Percentiles rank a stretch among this genome's conserved stretches.
Conservation (phyloP, 2,113 vertebrate genomes). For the Cyanistes caeruleus region DNA sequence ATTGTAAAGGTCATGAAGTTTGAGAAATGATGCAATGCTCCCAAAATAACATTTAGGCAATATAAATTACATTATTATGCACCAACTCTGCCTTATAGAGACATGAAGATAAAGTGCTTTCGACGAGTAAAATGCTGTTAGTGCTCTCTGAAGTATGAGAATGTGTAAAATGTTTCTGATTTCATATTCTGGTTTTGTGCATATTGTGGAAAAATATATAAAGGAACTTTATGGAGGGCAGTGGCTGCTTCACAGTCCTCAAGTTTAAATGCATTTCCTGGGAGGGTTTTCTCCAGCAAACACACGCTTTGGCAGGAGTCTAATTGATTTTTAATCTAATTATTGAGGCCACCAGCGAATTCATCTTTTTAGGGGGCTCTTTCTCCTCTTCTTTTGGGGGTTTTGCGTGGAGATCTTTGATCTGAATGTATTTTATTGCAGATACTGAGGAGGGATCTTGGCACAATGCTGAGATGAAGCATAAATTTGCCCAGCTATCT, state of each 20-base stretch:
- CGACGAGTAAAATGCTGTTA: conserved; percentile 99
- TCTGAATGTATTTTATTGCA: neutral
- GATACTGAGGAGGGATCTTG: neutral
- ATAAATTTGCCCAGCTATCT: conserved; percentile 39
- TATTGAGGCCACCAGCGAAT: neutral
- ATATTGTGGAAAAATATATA: conserved; percentile 81
- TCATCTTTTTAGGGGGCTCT: neutral
- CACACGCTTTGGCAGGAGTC: neutral
- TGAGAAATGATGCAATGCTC: conserved; percentile 98
- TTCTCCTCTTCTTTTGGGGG: neutral
- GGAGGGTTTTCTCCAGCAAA: conserved; percentile 33
- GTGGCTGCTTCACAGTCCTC: conserved; percentile 42
- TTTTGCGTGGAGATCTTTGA: neutral
- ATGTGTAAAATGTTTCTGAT: conserved; percentile 97
- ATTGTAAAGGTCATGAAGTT: conserved; percentile 99
- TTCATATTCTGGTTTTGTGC: conserved; percentile 92
- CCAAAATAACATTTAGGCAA: conserved; percentile 99
- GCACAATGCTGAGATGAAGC: neutral
- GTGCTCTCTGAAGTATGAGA: conserved; percentile 97
- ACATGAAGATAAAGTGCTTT: conserved; percentile 99
- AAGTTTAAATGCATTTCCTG: conserved; percentile 61
- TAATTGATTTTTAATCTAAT: conserved; percentile 67
- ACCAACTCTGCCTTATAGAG: conserved; percentile 94
- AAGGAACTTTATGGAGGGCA: conserved; percentile 75
- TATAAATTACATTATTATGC: conserved; percentile 99